These are phyloP conservation scores for Parelbella ahira DNA, from an alignment of 2,888 invertebrate genomes.

Conservation along the genomic window DNA sequence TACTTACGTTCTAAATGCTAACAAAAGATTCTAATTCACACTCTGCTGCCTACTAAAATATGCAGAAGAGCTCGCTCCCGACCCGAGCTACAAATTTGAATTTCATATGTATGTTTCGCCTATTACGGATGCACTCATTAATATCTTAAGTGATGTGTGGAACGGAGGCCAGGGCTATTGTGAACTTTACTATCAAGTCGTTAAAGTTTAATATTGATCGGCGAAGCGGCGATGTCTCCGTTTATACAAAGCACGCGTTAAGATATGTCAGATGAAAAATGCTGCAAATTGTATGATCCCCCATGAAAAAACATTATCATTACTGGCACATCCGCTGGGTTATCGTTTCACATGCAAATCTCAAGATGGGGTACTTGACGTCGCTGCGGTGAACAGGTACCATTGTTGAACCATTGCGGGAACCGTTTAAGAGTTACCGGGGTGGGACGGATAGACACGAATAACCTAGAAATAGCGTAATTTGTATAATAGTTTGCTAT, in stretches of 20 bases:
- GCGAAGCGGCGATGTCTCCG: constrained; percentile 39
- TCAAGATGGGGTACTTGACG: constrained; percentile 44
- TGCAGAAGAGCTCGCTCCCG: constrained; percentile 75
- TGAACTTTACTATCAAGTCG: constrained; percentile 43
- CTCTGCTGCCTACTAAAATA: constrained; percentile 79
- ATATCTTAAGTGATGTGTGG: constrained; percentile 79
- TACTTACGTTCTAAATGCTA: constrained; percentile 69
- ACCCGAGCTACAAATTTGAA: constrained; percentile 76
- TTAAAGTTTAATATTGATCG: constrained; percentile 35
- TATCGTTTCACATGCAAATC: constrained; percentile 74
- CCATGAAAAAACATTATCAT: constrained; percentile 76
- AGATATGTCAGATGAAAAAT: constrained; percentile 74
- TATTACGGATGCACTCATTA: constrained; percentile 81
- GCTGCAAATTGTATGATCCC: constrained; percentile 75
- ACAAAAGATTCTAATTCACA: constrained; percentile 81
- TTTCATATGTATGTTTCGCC: constrained; percentile 80
- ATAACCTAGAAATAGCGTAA: constrained; percentile 11
- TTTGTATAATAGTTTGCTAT: constrained; percentile 12
- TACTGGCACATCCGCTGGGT: constrained; percentile 51
- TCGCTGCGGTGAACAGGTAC: constrained; percentile 36
- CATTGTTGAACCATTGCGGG: constrained; percentile 28
- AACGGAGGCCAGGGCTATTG: constrained; percentile 43
- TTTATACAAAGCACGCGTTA: constrained; percentile 64
- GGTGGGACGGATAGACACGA: constrained; percentile 25
- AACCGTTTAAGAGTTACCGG: constrained; percentile 25